Conservation (phyloP, 2,888 invertebrate species). For the Carpatolechia fugitivella region DNA sequence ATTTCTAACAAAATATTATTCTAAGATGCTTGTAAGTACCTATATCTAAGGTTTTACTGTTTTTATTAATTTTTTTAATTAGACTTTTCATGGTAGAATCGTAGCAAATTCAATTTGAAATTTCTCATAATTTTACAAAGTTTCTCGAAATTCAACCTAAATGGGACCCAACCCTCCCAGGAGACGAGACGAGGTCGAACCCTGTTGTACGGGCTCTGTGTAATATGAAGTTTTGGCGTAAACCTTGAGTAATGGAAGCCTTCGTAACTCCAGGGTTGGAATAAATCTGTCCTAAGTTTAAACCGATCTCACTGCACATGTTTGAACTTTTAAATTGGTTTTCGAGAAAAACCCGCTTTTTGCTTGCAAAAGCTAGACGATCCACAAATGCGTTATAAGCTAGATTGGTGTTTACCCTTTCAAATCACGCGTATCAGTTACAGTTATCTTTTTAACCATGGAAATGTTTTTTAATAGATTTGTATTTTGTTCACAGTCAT, state of each 20-base stretch:
- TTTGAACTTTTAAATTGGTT: slow-evolving; percentile 3
- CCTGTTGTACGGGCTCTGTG: background rate
- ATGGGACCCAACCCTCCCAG: background rate
- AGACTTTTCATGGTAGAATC: too few species aligned
- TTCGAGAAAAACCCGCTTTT: background rate
- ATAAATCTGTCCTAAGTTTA: background rate
- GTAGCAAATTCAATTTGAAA: background rate
- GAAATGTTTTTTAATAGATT: background rate
- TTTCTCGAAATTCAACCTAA: background rate
- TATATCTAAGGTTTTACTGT: too few species aligned
- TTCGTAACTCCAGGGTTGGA: background rate
- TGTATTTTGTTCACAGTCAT: slow-evolving; percentile 82
- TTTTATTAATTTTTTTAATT: too few species aligned
- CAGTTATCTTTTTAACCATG: background rate
- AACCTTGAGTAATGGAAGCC: background rate
- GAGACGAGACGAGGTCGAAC: background rate
- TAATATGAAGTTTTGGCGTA: background rate
- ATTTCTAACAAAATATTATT: too few species aligned
- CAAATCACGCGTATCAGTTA: background rate
- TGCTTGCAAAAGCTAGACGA: background rate
- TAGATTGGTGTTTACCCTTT: background rate
- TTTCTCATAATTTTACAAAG: background rate
- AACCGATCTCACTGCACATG: background rate
- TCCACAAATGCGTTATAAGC: background rate
- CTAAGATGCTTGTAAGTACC: too few species aligned